Conservation (phyloP, 2,797 vertebrate species). For the Coendou prehensilis region DNA sequence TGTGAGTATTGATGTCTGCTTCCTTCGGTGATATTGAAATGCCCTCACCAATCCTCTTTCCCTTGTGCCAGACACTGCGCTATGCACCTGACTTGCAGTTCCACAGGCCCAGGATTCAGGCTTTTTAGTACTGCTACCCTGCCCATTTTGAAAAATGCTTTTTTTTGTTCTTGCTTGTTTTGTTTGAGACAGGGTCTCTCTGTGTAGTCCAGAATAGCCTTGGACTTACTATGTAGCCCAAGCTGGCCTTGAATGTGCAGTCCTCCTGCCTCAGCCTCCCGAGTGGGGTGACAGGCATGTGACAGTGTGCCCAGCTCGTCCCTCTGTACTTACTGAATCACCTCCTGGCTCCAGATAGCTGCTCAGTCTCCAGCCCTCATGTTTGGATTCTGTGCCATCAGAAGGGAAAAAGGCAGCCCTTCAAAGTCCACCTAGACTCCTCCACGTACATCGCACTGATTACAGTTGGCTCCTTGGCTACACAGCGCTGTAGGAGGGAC, state of each 20-base stretch:
- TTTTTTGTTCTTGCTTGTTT: neutral
- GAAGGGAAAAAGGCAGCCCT: neutral
- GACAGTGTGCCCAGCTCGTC: neutral
- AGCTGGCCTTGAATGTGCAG: neutral
- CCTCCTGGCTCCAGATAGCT: neutral
- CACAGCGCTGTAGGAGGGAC: neutral
- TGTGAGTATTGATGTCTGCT: slow-evolving; percentile 92
- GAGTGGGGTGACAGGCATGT: neutral
- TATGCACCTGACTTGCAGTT: neutral
- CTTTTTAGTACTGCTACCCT: neutral
- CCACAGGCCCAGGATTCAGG: neutral
- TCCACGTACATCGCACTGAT: neutral
- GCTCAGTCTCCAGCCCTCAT: neutral
- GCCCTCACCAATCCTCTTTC: neutral
- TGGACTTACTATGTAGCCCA: neutral
- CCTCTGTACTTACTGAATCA: neutral
- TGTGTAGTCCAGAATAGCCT: neutral
- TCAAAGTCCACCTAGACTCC: neutral
- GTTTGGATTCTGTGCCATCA: neutral
- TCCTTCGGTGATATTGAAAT: neutral
- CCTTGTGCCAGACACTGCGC: neutral
- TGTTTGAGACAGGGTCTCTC: neutral
- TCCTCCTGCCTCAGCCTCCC: neutral
- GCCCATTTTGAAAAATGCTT: neutral
- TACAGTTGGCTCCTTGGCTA: neutral